Percentiles rank a stretch among this genome's conserved stretches.
phyloP scores from a whole-genome alignment of 2,113 vertebrate genomes.

The Mandrillus leucophaeus region DNA sequence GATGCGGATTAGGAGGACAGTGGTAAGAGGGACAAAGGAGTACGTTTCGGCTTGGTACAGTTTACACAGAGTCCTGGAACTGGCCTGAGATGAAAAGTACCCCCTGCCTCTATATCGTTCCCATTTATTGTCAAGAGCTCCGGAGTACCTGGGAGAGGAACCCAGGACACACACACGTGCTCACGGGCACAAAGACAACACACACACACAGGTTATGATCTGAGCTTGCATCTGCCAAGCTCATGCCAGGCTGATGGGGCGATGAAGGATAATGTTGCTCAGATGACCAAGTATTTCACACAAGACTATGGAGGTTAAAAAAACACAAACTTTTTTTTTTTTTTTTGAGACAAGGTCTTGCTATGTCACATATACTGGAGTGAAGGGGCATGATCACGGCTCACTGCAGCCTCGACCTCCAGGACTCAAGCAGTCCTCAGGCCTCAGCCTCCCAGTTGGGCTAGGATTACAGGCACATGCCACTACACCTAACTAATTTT shows the following conservation, averaged over 20 bases:
- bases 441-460: no score
- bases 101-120: rapidly evolving
- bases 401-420: no score
- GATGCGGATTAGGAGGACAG: slow-evolving; percentile 8
- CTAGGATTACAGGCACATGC: no score
- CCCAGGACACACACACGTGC: rapidly evolving
- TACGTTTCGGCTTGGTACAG: rapidly evolving
- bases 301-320: no score
- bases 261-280: neutral
- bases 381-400: no score
- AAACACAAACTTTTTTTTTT: no score
- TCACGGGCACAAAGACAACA: rapidly evolving
- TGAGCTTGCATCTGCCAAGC: neutral
- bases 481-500: no score
- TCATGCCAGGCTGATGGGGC: neutral
- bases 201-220: neutral
- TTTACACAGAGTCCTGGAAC: neutral
- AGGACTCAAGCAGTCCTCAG: no score
- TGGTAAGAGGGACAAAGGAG: neutral
- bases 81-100: neutral
- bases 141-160: neutral
- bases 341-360: no score
- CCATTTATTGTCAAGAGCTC: neutral
- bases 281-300: neutral
- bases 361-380: no score